Conservation (phyloP, 1,140 invertebrate species). For the Bombus huntii region DNA sequence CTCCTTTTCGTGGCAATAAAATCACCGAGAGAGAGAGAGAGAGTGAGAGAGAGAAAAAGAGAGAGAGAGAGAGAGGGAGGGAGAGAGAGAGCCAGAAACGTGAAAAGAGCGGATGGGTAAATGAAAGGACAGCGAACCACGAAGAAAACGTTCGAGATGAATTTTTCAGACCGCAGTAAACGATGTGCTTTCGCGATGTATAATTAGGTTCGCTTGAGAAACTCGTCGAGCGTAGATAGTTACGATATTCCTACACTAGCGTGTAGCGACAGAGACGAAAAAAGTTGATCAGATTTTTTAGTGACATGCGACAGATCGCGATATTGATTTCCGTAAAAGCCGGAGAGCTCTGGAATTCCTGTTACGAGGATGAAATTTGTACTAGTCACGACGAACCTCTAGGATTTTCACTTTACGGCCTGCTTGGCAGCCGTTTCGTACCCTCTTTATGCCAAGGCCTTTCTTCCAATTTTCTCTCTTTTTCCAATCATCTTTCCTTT, state of each 20-base stretch:
- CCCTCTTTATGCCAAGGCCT: not conserved
- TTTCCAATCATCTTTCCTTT: not conserved
- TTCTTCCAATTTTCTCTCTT: slow-evolving; percentile 14
- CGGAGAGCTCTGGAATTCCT: slow-evolving; percentile 35
- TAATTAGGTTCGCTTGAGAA: slow-evolving; percentile 26
- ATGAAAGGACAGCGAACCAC: not conserved
- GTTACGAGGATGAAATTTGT: slow-evolving; percentile 51
- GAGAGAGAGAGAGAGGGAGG: too few species aligned
- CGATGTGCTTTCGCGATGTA: not conserved
- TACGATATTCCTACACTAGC: not conserved
- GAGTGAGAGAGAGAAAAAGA: too few species aligned
- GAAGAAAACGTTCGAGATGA: slow-evolving; percentile 1
- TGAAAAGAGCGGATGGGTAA: too few species aligned
- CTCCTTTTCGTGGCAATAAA: not conserved
- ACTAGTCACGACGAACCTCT: slow-evolving; percentile 38
- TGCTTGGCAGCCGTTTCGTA: not conserved
- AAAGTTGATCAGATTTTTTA: slow-evolving; percentile 36
- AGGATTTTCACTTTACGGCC: slow-evolving; percentile 54
- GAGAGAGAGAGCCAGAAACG: not conserved
- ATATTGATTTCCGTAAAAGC: slow-evolving; percentile 48
- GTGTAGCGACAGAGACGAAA: not conserved
- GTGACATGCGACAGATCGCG: slow-evolving; percentile 6
- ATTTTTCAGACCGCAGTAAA: slow-evolving; percentile 9
- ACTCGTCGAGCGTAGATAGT: not conserved
- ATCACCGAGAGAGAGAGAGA: not conserved